A percentile compares a stretch with the other conserved stretches of the same genome.
Evolutionary conservation across 37 sponge, comb jelly and placozoan species (phyloP).

Genomic region (Spongia lamella): DNA sequence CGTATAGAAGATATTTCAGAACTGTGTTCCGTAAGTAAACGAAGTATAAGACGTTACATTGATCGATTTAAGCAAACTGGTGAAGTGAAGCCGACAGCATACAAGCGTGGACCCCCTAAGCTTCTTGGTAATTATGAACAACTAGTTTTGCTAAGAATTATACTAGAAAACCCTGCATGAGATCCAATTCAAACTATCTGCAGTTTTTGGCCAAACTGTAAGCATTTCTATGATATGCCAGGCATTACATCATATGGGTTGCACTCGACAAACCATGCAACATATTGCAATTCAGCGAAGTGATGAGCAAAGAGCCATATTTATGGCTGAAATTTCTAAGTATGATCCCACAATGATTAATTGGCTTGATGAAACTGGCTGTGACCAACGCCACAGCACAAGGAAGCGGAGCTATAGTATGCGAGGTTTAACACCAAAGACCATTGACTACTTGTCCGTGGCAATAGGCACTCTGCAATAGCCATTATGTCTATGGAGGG

Average conservation of each 20-base stretch:
- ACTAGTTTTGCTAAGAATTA: slow-evolving; percentile 10
- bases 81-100: neutral
- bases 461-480: slow-evolving; percentile 29
- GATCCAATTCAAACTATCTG: neutral
- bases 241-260: slow-evolving; percentile 29
- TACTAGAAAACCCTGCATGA: slow-evolving; percentile 13
- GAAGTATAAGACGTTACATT: slow-evolving; percentile 18
- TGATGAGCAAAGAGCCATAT: slow-evolving; percentile 16
- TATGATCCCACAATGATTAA: slow-evolving; percentile 24
- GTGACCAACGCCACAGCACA: slow-evolving; percentile 14
- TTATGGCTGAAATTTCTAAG: slow-evolving; percentile 33
- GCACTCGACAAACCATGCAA: slow-evolving; percentile 21
- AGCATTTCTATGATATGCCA: slow-evolving; percentile 21
- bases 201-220: slow-evolving; percentile 5
- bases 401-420: slow-evolving; percentile 19
- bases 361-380: slow-evolving; percentile 38
- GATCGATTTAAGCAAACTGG: slow-evolving; percentile 18
- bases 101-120: slow-evolving; percentile 5
- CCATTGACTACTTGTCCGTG: slow-evolving; percentile 14
- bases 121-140: slow-evolving; percentile 23
- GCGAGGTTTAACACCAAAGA: slow-evolving; percentile 22
- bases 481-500: slow-evolving; percentile 18
- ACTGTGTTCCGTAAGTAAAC: neutral
- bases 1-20: neutral
- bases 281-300: slow-evolving; percentile 14